Evolutionary conservation across 2,888 invertebrate species (phyloP), one percentile per base, ranked within the genome.

Genomic region (Ligdia adustata): DNA sequence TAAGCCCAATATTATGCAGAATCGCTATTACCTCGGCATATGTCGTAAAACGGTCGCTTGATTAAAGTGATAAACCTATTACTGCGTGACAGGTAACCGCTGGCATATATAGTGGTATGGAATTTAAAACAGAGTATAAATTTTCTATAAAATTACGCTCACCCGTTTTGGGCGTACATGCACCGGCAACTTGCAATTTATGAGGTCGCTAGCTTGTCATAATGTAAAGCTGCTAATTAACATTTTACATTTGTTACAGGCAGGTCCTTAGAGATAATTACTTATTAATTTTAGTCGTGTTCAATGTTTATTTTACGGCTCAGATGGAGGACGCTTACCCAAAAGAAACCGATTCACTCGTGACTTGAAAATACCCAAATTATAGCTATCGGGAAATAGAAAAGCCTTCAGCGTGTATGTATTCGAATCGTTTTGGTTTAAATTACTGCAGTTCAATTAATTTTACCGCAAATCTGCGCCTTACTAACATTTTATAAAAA

Each of bases 41-140:
- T 45, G 34, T 52, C 44, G 47, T 56, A 56, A 54, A 56, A 46
- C 35, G 43, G 31, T 49, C 37, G 34, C 39, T 56, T 61, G 52
- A 58, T 60, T 55, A 56, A 57, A 50, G 39, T 55, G 39, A 38
- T 56, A 56, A 58, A 45, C 38, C 22, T 32, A 46, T 52, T 50
- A 42, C 34, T 31, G 32, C 34, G 24, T 42, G 50, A 46, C 52
- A 51, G 34, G 42, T 51, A 40, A 52, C 42, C 46, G 38, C 41
- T 22, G 2, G 4, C 7, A n/a, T n/a, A 13, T 27, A 18, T 27
- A 18, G 33, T 38, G 35, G 33, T 32, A 49, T 41, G 32, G 43
- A 52, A 55, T 62, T 57, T 51, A 51, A 52, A 57, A 54, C 32
- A 50, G 29, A 45, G 22, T 27, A 56, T 56, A 57, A 51, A 55